Evolutionary conservation across 2,888 invertebrate species (phyloP).

Genomic region (Prosopocoilus inquinatus): DNA sequence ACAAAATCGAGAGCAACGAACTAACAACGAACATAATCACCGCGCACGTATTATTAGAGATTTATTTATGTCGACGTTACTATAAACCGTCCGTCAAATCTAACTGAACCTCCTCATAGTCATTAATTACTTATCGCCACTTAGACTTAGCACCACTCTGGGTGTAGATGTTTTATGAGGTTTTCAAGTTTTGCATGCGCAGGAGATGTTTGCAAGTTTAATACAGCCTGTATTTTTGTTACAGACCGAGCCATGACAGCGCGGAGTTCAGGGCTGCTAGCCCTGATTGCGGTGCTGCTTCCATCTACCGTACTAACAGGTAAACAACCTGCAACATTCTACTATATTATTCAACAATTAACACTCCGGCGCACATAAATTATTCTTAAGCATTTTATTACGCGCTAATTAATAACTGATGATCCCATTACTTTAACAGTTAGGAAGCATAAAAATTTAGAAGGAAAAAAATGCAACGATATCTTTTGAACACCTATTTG

Average conservation of each 20-base stretch:
- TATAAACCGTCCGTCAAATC: neutral
- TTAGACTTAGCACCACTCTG: neutral
- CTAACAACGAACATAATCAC: neutral
- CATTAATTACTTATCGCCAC: neutral
- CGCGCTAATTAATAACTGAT: too few species aligned
- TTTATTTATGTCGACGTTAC: too few species aligned
- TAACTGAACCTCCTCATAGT: neutral
- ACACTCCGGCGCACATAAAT: too few species aligned
- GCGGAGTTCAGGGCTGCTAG: constrained; percentile 54
- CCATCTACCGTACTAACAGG: constrained; percentile 39
- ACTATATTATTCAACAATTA: too few species aligned
- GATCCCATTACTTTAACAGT: too few species aligned
- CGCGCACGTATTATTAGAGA: too few species aligned
- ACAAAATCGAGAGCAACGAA: neutral
- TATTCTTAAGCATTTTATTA: too few species aligned
- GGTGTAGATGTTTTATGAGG: neutral
- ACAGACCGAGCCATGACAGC: constrained; percentile 57
- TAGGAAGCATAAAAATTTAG: too few species aligned
- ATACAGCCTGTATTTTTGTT: constrained; percentile 35
- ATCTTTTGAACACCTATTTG: too few species aligned
- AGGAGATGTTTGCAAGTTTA: too few species aligned
- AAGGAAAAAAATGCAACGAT: too few species aligned
- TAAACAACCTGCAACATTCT: constrained; percentile 34
- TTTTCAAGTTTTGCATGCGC: too few species aligned
- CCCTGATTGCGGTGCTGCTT: constrained; percentile 38